phyloP scores from a whole-genome alignment of 2,797 vertebrate species.

The Sus cebifrons region DNA sequence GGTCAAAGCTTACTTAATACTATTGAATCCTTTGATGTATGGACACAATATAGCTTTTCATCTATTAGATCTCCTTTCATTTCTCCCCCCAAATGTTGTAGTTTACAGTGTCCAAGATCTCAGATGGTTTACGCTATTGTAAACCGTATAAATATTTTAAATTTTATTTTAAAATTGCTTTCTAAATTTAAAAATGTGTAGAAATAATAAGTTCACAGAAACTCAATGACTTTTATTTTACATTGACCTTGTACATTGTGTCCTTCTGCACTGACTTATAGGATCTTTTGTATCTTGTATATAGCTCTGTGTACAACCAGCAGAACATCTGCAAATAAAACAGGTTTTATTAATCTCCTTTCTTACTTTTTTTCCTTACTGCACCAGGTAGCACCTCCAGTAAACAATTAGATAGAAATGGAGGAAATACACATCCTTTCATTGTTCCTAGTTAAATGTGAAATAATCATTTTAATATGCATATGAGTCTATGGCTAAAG shows the following conservation, averaged over 20 bases:
- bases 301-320: neutral
- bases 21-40: neutral
- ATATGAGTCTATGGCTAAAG: neutral
- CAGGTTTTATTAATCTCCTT: neutral
- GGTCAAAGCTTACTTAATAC: neutral
- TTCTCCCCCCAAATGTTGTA: neutral
- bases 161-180: neutral
- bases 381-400: neutral
- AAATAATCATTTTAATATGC: neutral
- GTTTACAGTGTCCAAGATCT: neutral
- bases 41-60: neutral
- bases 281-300: neutral
- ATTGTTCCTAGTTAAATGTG: neutral
- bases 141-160: neutral
- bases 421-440: fast-evolving
- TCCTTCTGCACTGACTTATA: neutral
- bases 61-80: neutral
- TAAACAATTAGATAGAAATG: neutral
- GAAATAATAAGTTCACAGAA: neutral
- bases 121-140: neutral
- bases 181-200: constrained; percentile 16
- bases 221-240: neutral
- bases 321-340: neutral
- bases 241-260: neutral
- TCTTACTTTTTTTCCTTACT: constrained; percentile 21